A percentile compares a stretch with the other conserved stretches of the same genome.
Conservation (phyloP, 2,888 invertebrate genomes). For the Perithous albicinctus region DNA sequence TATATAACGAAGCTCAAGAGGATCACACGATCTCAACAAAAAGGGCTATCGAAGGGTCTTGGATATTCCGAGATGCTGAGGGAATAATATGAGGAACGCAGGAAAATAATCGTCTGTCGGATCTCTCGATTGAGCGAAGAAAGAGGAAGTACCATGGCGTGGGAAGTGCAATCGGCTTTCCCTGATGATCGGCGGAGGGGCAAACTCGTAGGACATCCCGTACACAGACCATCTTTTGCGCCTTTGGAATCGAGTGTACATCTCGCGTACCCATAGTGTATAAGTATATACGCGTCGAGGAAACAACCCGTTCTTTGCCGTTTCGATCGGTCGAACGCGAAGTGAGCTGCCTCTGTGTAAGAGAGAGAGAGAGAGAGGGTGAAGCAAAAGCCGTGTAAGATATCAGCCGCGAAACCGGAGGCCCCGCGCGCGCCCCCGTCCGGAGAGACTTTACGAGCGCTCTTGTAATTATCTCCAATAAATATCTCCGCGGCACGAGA, state of each 20-base stretch:
- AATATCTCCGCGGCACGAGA: constrained; percentile 84
- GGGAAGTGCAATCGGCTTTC: constrained; percentile 63
- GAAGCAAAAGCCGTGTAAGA: constrained; percentile 78
- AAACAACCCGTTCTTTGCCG: constrained; percentile 38
- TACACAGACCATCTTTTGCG: constrained; percentile 9
- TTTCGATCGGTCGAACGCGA: constrained; percentile 34
- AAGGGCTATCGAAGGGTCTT: constrained; percentile 41
- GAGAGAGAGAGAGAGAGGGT: constrained; percentile 40
- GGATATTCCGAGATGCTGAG: constrained; percentile 52
- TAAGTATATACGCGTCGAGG: constrained; percentile 18
- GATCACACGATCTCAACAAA: constrained; percentile 43
- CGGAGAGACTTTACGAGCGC: constrained; percentile 83
- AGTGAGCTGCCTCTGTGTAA: neutral
- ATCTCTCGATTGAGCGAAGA: constrained; percentile 64
- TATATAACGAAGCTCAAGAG: neutral
- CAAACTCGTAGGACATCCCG: constrained; percentile 49
- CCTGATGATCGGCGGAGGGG: constrained; percentile 56
- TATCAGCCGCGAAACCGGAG: constrained; percentile 81
- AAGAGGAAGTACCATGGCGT: constrained; percentile 64
- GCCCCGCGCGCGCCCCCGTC: constrained; percentile 70
- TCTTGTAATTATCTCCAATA: constrained; percentile 85
- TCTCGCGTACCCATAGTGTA: neutral
- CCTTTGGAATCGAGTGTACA: constrained; percentile 10
- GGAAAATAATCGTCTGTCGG: constrained; percentile 59
- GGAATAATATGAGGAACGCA: constrained; percentile 62